Base-by-base conservation (phyloP, 2,113 vertebrate species). In the Morphnarchus princeps region DNA sequence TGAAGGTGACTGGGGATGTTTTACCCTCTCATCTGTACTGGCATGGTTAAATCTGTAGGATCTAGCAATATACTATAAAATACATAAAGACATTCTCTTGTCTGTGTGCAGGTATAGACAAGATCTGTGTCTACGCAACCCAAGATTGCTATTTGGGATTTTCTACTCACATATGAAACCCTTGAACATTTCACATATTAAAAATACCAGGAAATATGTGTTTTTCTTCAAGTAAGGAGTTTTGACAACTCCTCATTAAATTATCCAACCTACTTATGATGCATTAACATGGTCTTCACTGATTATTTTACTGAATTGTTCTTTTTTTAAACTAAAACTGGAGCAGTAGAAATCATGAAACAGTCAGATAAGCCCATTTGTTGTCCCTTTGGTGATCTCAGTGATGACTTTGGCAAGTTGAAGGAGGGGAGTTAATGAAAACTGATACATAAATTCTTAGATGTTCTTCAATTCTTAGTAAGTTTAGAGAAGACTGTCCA, bases 71-170 rank as follows among this genome's bases (percentile, higher is more conserved):
- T 17, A 4, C 16, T 63, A 20, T 62, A 67, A 36, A 55, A 58
- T 88, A n/a, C 8, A 38, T 32, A 58, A 40, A 26, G n/a, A 22
- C 6, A 2, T 31, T 5, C 11, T 59, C 10, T 52, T 84, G 6
- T 62, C 47, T 50, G 22, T 18, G 10, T 38, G n/a, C 4, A 67
- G 11, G 5, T 76, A 45, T 29, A 79, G n/a, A 16, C 26, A 59
- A 79, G 17, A 47, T 50, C 1, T 3, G 22, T 58, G 6, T 55
- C 62, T 71, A 14, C 0, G 0, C n/a, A n/a, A 50, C 6, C 5
- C 57, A 54, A 38, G 13, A n/a, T 32, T 79, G 11, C 26, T 57
- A 2, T 82, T 13, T 7, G 4, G 24, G 13, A 28, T 20, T 82
- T 91, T 90, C 40, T 54, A 45, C 18, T 88, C 36, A 71, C 2